Conservation (phyloP, 2,797 vertebrate species). For the Silurus aristotelis region DNA sequence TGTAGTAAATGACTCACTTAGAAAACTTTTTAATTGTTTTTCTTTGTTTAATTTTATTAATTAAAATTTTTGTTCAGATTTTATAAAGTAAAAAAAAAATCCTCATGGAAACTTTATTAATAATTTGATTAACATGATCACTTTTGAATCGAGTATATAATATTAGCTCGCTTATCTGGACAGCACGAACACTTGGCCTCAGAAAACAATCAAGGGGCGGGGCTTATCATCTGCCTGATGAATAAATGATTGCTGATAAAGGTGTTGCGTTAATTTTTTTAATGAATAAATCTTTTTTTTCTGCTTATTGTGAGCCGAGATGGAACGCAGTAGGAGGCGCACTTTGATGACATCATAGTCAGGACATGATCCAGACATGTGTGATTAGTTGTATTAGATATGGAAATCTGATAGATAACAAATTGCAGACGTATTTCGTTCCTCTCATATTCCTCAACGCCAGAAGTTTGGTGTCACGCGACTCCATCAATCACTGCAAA, state of each 20-base stretch:
- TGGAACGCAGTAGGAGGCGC: no score
- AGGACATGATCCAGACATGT: background rate
- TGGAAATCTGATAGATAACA: background rate
- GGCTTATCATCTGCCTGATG: background rate
- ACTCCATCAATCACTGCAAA: slow-evolving; percentile 2
- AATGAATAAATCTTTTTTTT: background rate
- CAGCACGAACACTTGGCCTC: background rate
- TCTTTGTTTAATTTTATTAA: background rate
- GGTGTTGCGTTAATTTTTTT: background rate
- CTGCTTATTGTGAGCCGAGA: no score
- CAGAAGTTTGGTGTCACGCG: background rate
- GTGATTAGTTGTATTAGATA: no score
- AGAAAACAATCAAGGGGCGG: background rate
- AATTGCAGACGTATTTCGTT: background rate
- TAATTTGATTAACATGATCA: background rate
- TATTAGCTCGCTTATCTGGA: no score
- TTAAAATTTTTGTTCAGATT: no score
- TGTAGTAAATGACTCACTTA: background rate
- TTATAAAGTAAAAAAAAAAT: no score
- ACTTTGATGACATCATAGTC: background rate
- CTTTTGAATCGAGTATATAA: background rate
- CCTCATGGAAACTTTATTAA: background rate
- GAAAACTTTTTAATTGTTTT: background rate
- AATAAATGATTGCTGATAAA: background rate
- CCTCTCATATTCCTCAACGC: background rate